Evolutionary conservation across 2,113 vertebrate species (phyloP), one percentile per base, ranked within the genome.

Genomic region (Sceloporus undulatus): DNA sequence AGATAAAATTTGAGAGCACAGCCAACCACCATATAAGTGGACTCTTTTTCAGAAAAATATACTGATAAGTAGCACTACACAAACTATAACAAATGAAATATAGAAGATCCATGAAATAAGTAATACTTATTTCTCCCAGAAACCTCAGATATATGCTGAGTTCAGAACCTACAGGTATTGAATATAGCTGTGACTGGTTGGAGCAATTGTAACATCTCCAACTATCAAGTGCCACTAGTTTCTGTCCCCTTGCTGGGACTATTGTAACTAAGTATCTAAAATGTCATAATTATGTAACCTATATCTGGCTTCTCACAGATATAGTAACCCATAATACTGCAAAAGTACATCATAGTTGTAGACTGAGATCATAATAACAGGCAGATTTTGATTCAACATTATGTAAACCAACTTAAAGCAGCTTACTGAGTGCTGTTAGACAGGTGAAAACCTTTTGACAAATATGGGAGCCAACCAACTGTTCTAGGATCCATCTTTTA

Each of bases 1-100:
- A 89, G 91, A 87, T 9, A 48, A 92, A 89, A 74, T 34, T 27
- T 70, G 16, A 74, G 2, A 71, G 6, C 1, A 73, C 70, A 62
- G 34, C 1, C 9, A 90, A 86, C 34, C 7, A 5, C 42, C 68
- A 80, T 79, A 88, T 70, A 79, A 42, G 79, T 38, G 62, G 77
- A 84, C n/a, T 16, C 78, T 81, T 19, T 52, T 68, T 25, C 42
- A 7, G 21, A 59, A 40, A 86, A 8, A 78, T 2, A 74, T 82
- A 83, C 34, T 34, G 0, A 0, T 71, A 59, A 21, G 18, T 66
- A 90, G 79, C 65, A 65, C 21, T 27, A 27, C 66, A 87, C 6
- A 85, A 85, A 0, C 0, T 81, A 66, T 3, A 87, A 86, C 1
- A 0, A 87, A 66, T 3, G 82, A 84, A 88, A 86, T 83, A 54